phyloP scores from a whole-genome alignment of 2,797 vertebrate genomes.

The Nyctibius grandis region DNA sequence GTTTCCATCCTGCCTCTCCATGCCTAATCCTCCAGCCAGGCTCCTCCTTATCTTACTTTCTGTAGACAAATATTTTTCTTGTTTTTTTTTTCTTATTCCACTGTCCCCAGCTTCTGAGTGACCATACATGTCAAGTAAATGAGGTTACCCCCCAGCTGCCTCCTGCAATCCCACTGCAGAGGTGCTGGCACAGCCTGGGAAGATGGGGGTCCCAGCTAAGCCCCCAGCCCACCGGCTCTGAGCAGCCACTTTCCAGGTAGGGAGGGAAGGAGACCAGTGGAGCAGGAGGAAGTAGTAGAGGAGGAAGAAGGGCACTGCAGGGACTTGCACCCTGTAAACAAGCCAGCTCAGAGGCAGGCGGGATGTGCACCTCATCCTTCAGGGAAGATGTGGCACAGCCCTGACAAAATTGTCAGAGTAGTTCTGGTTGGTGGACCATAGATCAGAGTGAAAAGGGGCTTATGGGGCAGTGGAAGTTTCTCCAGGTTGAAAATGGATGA shows the following conservation, averaged over 20 bases:
- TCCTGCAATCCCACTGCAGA: neutral
- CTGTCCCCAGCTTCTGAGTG: neutral
- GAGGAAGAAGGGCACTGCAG: neutral
- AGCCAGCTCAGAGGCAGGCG: neutral
- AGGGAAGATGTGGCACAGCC: neutral
- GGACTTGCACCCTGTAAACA: neutral
- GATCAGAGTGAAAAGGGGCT: neutral
- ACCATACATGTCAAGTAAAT: neutral
- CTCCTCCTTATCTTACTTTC: neutral
- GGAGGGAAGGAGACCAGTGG: neutral
- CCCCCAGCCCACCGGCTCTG: neutral
- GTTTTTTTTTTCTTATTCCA: neutral
- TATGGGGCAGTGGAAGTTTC: fast-evolving
- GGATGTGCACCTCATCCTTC: neutral
- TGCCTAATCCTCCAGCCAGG: neutral
- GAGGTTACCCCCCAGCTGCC: neutral
- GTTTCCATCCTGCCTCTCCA: neutral
- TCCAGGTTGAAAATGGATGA: neutral
- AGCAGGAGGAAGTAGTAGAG: neutral
- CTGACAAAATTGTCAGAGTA: neutral
- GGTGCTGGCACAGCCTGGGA: neutral
- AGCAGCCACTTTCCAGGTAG: neutral
- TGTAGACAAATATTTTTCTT: neutral
- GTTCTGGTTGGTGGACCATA: neutral
- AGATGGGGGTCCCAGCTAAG: neutral